Evolutionary conservation across 2,797 vertebrate species (phyloP).

Genomic region (Protonibea diacanthus): DNA sequence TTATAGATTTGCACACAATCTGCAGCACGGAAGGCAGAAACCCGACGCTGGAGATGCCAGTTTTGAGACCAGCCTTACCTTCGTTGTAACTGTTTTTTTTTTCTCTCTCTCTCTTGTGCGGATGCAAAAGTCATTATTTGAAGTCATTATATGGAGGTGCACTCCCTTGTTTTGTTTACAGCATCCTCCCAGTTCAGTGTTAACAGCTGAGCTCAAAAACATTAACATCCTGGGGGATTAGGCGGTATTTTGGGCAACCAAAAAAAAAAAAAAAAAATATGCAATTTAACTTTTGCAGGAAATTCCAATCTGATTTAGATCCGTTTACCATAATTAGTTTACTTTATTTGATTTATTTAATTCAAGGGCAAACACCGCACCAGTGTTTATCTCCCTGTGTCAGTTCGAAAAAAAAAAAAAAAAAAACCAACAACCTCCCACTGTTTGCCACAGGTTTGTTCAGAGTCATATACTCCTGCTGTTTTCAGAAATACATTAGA

Average conservation of each 20-base stretch:
- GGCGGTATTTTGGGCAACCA: neutral
- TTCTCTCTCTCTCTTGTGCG: neutral
- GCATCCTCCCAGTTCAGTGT: neutral
- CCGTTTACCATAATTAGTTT: slow-evolving; percentile 3
- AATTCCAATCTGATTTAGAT: slow-evolving; percentile 7
- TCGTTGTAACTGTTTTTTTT: neutral
- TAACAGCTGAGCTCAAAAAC: neutral
- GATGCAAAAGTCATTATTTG: neutral
- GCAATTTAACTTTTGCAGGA: slow-evolving; percentile 2
- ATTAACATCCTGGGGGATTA: neutral
- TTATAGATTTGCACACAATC: too few species aligned
- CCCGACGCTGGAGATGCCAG: neutral
- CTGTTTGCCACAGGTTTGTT: slow-evolving; percentile 66
- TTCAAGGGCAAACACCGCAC: slow-evolving; percentile 24
- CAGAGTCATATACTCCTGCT: slow-evolving; percentile 53
- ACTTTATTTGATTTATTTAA: slow-evolving; percentile 37
- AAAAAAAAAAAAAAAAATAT: neutral
- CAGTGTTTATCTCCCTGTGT: slow-evolving; percentile 31
- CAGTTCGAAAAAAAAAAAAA: slow-evolving; percentile 31
- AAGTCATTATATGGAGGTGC: neutral
- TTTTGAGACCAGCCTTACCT: neutral
- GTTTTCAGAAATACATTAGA: slow-evolving; percentile 57
- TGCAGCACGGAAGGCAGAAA: neutral
- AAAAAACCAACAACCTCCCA: slow-evolving; percentile 22
- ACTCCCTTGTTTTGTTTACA: neutral